A percentile compares a stretch with the other conserved stretches of the same genome.
Conservation (phyloP, 2,888 invertebrate genomes). For the Cephonodes hylas region DNA sequence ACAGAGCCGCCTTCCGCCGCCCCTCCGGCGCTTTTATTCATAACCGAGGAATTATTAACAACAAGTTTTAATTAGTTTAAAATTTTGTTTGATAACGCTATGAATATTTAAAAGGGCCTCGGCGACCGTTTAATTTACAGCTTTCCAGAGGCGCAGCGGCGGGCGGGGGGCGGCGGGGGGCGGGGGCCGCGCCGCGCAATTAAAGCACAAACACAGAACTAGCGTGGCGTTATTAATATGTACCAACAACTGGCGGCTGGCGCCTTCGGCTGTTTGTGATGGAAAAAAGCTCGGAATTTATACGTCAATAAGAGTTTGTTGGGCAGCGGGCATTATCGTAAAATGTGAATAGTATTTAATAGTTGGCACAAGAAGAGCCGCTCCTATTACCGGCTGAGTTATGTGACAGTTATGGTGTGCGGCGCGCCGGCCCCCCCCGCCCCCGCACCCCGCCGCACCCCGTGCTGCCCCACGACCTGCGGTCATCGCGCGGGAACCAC, state of each 20-base stretch:
- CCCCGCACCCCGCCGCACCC: constrained; percentile 8
- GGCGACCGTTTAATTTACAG: constrained; percentile 75
- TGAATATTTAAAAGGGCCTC: constrained; percentile 74
- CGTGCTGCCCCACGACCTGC: neutral
- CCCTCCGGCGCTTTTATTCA: constrained; percentile 38
- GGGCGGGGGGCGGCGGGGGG: neutral
- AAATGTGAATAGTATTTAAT: constrained; percentile 76
- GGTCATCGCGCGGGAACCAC: neutral
- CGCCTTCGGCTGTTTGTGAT: constrained; percentile 65
- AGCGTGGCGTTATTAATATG: constrained; percentile 69
- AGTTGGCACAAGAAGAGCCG: constrained; percentile 74
- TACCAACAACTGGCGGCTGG: constrained; percentile 76
- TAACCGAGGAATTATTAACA: constrained; percentile 56
- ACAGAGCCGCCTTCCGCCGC: constrained; percentile 34
- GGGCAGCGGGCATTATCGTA: constrained; percentile 73
- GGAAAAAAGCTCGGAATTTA: constrained; percentile 66
- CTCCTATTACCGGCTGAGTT: constrained; percentile 73
- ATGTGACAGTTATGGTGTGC: constrained; percentile 66
- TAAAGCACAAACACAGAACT: constrained; percentile 71
- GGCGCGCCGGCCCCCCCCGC: constrained; percentile 20
- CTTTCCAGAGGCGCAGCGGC: constrained; percentile 42
- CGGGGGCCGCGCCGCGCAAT: constrained; percentile 53
- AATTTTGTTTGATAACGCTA: constrained; percentile 76
- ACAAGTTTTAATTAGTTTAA: constrained; percentile 77
- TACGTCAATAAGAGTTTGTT: constrained; percentile 75